Evolutionary conservation across 2,888 invertebrate species (phyloP).

Genomic region (Tetranychus truncatus): DNA sequence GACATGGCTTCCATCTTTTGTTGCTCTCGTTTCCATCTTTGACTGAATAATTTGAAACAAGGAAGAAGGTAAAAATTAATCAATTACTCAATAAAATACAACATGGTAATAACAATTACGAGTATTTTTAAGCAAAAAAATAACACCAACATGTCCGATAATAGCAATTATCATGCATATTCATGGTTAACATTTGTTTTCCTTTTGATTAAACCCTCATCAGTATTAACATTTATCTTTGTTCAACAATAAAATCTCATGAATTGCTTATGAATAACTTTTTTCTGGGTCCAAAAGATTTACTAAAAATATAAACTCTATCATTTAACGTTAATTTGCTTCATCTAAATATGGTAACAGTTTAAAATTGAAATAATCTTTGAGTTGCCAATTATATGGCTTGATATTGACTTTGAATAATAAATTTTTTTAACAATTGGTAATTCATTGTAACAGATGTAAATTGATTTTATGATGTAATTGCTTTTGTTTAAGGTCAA

Average conservation of each 20-base stretch:
- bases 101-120: background rate
- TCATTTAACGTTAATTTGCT: too few relatives aligned
- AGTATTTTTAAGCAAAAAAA: background rate
- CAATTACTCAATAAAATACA: background rate
- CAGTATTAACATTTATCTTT: conserved; percentile 1
- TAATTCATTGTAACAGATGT: background rate
- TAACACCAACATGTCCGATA: background rate
- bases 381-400: too few relatives aligned
- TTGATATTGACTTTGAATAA: background rate
- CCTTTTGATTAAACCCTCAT: background rate
- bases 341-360: background rate
- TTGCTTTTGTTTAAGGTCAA: background rate
- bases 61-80: background rate
- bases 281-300: too few relatives aligned
- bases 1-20: conserved; percentile 52
- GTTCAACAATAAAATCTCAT: background rate
- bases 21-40: conserved; percentile 63
- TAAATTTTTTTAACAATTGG: background rate
- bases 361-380: background rate
- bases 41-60: conserved; percentile 38
- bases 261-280: too few relatives aligned
- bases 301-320: too few relatives aligned
- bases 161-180: background rate
- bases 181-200: background rate
- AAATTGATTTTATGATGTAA: too few relatives aligned